Evolutionary conservation across 2,797 vertebrate species (phyloP).

Genomic region (Chrysocyon brachyurus): DNA sequence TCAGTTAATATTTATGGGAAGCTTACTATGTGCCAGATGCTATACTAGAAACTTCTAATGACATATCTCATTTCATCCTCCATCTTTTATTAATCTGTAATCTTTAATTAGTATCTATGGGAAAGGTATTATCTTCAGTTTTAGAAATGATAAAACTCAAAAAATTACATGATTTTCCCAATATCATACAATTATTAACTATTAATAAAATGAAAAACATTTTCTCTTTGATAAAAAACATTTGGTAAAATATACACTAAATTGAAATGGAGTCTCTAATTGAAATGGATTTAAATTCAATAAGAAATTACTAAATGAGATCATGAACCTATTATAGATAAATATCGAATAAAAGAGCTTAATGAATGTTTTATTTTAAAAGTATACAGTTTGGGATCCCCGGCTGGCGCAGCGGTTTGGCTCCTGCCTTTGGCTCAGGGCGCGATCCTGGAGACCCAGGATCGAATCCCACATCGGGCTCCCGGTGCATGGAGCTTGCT

Average conservation of each 20-base stretch:
- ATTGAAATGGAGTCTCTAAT: neutral
- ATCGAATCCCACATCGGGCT: too few relatives aligned
- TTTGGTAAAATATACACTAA: neutral
- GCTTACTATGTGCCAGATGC: neutral
- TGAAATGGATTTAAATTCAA: neutral
- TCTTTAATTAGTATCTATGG: neutral
- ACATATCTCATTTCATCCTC: neutral
- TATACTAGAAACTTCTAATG: neutral
- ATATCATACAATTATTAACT: neutral
- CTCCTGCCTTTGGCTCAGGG: too few relatives aligned
- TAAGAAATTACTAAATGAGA: neutral
- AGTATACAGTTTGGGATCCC: neutral
- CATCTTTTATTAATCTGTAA: neutral
- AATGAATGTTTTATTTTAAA: neutral
- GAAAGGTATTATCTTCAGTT: conserved; percentile 20
- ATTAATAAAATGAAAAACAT: neutral
- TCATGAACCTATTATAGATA: neutral
- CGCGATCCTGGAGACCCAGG: too few relatives aligned
- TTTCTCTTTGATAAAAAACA: neutral
- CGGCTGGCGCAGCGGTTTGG: too few relatives aligned
- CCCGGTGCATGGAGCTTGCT: too few relatives aligned
- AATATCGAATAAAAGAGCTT: neutral
- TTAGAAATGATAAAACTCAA: neutral
- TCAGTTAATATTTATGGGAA: neutral
- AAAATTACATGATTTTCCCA: neutral